These are phyloP conservation scores for Fundulus diaphanus DNA, from an alignment of 2,797 vertebrate genomes.

Conservation along the genomic window DNA sequence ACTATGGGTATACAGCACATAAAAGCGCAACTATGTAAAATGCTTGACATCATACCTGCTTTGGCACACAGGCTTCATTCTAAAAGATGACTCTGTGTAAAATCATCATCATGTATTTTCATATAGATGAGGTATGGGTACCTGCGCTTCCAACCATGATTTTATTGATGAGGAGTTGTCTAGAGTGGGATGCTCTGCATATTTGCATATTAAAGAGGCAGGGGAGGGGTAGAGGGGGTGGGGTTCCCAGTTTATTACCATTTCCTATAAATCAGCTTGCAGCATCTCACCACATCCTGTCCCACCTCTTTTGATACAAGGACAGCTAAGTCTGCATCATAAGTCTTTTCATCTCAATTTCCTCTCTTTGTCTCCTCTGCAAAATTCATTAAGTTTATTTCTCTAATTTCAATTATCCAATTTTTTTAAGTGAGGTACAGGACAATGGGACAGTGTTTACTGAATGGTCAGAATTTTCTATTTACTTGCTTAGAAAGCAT, in stretches of 20 bases:
- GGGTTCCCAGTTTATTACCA: constrained; percentile 98
- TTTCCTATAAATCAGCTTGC: constrained; percentile 99
- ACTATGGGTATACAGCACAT: constrained; percentile 25
- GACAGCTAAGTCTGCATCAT: constrained; percentile 36
- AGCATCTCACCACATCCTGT: constrained; percentile 97
- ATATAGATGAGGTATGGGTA: constrained; percentile 99
- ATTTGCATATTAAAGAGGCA: constrained; percentile 99
- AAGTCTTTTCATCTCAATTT: constrained; percentile 44
- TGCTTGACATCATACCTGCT: constrained; percentile 82
- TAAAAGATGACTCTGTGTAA: constrained; percentile 96
- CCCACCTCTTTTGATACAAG: constrained; percentile 85
- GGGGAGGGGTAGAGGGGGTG: constrained; percentile 91
- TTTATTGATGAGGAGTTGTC: constrained; percentile 99
- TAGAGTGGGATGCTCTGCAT: constrained; percentile 99
- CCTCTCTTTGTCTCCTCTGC: constrained; percentile 31
- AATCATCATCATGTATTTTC: constrained; percentile 99
- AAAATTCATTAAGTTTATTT: constrained; percentile 24
- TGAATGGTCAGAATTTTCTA: constrained; percentile 46
- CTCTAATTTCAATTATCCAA: constrained; percentile 30
- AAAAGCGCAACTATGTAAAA: constrained; percentile 87
- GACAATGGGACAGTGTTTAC: constrained; percentile 28
- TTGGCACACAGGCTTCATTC: constrained; percentile 88
- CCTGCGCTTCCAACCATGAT: constrained; percentile 92
- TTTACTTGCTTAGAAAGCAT: constrained; percentile 42
- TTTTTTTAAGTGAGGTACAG: constrained; percentile 40